phyloP scores from a whole-genome alignment of 2,888 invertebrate genomes.

The Hypolimnas misippus region DNA sequence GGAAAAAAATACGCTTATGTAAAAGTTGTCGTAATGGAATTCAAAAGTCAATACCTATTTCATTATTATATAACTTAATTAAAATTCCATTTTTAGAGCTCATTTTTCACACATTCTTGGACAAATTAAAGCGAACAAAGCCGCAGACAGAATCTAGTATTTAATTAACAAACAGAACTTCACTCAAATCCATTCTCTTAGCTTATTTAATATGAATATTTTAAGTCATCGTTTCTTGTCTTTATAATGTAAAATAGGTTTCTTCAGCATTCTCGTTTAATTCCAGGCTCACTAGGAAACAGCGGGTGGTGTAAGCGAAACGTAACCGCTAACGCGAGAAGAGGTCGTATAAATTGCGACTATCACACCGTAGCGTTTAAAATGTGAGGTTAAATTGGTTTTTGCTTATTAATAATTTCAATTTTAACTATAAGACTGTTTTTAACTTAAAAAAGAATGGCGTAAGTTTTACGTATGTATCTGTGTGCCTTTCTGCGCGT shows the following conservation, averaged over 20 bases:
- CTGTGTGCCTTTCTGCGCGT: no score
- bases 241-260: slow-evolving; percentile 28
- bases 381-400: neutral
- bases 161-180: neutral
- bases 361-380: slow-evolving; percentile 14
- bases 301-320: slow-evolving; percentile 26
- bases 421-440: no score
- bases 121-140: no score
- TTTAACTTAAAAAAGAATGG: no score
- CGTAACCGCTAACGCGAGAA: slow-evolving; percentile 25
- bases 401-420: no score
- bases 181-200: neutral
- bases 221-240: slow-evolving; percentile 17
- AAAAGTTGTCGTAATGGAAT: no score
- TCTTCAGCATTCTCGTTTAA: slow-evolving; percentile 19
- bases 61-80: no score
- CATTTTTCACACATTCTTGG: no score
- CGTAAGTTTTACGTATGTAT: no score
- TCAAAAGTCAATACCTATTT: no score
- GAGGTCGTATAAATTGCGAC: slow-evolving; percentile 1
- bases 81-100: no score
- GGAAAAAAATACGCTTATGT: no score
- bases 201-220: slow-evolving; percentile 24
- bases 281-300: slow-evolving; percentile 17
- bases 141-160: neutral